phyloP scores from a whole-genome alignment of 2,888 invertebrate species.

The Drosophila paracracens region DNA sequence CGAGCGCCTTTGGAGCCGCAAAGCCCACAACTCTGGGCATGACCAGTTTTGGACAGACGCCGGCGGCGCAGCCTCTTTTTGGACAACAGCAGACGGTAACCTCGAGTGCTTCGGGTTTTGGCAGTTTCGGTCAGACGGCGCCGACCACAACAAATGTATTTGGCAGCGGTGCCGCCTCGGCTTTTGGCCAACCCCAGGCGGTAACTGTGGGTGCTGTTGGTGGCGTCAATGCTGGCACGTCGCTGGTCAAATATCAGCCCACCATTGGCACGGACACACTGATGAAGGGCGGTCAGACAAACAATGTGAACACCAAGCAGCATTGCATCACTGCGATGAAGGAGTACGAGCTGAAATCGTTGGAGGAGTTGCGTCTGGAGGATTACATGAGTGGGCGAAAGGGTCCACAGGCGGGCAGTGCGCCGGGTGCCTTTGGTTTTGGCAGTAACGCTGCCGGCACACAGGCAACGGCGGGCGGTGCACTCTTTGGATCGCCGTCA shows the following conservation, averaged over 20 bases:
- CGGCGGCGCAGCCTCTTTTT: constrained; percentile 85
- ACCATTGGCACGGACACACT: constrained; percentile 95
- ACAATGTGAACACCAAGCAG: constrained; percentile 95
- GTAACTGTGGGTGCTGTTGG: constrained; percentile 61
- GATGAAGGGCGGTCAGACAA: constrained; percentile 93
- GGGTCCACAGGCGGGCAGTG: constrained; percentile 87
- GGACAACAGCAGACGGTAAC: constrained; percentile 85
- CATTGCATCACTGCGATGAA: constrained; percentile 99
- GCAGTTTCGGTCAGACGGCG: constrained; percentile 88
- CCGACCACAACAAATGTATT: constrained; percentile 85
- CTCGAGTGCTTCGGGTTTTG: constrained; percentile 85
- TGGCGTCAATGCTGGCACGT: constrained; percentile 87
- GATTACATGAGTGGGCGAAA: constrained; percentile 97
- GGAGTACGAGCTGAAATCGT: constrained; percentile 96
- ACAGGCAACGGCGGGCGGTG: constrained; percentile 82
- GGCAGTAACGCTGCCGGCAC: constrained; percentile 86
- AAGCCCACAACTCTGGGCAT: constrained; percentile 84
- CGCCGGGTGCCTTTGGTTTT: constrained; percentile 86
- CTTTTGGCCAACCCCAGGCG: constrained; percentile 79
- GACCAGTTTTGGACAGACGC: constrained; percentile 82
- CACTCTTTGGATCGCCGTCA: constrained; percentile 86
- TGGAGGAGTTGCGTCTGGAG: constrained; percentile 97
- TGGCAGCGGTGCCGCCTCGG: constrained; percentile 84
- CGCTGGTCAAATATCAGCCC: constrained; percentile 92
- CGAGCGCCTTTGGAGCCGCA: constrained; percentile 87